phyloP scores from a whole-genome alignment of 2,888 invertebrate species.

The Chaitophorus viminalis region DNA sequence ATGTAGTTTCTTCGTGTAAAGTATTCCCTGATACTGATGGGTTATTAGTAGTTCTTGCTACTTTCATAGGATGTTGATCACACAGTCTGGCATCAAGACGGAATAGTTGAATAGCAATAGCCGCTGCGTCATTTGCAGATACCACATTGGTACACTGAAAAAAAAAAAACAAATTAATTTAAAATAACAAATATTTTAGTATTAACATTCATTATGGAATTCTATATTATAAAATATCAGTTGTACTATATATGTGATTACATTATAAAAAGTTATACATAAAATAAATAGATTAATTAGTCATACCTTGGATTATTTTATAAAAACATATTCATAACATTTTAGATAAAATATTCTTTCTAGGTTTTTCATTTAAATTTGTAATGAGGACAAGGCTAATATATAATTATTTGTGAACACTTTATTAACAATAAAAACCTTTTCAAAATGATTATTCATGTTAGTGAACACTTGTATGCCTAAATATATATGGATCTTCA shows the following conservation, averaged over 20 bases:
- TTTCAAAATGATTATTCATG: constrained; percentile 4
- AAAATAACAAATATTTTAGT: constrained; percentile 3
- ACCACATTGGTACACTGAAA: constrained; percentile 70
- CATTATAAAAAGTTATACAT: neutral
- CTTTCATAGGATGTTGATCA: constrained; percentile 78
- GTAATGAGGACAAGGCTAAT: neutral
- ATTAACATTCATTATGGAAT: too few relatives aligned
- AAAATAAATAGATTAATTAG: neutral
- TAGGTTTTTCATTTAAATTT: neutral
- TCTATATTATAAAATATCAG: too few relatives aligned
- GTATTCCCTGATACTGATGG: constrained; percentile 51
- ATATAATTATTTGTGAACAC: neutral
- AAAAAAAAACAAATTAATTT: constrained; percentile 36
- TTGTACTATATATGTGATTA: neutral
- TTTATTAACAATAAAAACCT: neutral
- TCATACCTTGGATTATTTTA: neutral
- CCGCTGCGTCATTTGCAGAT: constrained; percentile 90
- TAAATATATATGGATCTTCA: neutral
- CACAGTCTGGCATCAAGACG: constrained; percentile 86
- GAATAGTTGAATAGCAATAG: constrained; percentile 86
- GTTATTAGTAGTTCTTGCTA: constrained; percentile 72
- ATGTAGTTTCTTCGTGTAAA: constrained; percentile 48
- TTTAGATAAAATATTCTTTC: neutral
- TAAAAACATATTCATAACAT: constrained; percentile 10
- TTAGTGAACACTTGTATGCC: neutral